Evolutionary conservation across 2,888 invertebrate genomes (phyloP), one percentile per base, ranked within the genome.

Genomic region (Piscicola geometra): DNA sequence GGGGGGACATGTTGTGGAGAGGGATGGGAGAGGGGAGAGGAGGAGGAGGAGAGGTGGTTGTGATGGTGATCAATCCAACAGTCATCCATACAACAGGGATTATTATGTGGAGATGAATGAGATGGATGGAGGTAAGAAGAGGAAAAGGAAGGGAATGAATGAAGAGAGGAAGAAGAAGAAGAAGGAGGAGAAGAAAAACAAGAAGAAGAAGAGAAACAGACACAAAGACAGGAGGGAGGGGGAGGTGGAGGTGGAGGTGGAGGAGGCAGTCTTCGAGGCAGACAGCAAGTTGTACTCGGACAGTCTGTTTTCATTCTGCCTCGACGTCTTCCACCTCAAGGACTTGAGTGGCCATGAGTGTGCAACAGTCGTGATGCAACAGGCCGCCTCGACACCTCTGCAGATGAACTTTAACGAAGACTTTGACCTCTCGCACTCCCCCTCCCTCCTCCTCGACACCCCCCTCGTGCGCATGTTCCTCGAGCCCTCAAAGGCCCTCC

Each of bases 181-280:
- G 35, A 73, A 73, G 41, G 73, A 73, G 15, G 73, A 73, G 21
- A 73, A 73, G 33, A 73, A 73, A 35, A 60, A 73, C 28, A 73
- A 71, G 30, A 25, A 47, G 3, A 71, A 73, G 33, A 73, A 73
- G 41, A 60, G 64, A 64, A 73, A 73, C n/a, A 60, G 36, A 35
- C 52, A 73, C 73, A 73, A 73, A 33, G 56, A 73, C 33, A 73
- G 52, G 33, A 35, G 32, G 30, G 72, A 68, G 9, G n/a, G n/a
- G n/a, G 70, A 70, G 18, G 33, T 21, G 5, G 21, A 28, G 3
- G 41, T n/a, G 3, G 33, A 67, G 18, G 15, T 28, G 35, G 64
- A 64, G 21, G 52, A 71, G 9, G 12, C 21, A 28, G 64, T 21
- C n/a, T 73, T 73, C 21, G 18, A 9, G 18, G 64, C 73, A 3